Conservation (phyloP, 2,113 vertebrate genomes). For the Alaudala cheleensis region DNA sequence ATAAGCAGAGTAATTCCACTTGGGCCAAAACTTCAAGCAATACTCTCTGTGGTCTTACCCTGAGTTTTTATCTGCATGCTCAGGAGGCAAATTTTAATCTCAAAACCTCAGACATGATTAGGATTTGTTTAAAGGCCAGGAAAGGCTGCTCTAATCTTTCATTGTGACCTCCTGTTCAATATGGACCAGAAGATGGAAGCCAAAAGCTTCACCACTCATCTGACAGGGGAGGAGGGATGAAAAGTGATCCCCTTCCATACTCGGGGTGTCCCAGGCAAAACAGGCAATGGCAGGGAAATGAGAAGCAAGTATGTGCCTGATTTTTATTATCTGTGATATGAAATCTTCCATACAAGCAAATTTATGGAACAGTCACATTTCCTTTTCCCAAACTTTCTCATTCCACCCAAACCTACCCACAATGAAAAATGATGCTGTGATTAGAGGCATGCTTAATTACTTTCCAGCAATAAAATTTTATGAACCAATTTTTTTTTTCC, state of each 20-base stretch:
- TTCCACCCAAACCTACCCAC: neutral
- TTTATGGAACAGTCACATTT: neutral
- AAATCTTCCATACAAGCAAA: neutral
- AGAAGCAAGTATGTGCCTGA: neutral
- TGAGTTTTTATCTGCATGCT: neutral
- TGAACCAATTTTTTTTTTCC: slow-evolving; percentile 39
- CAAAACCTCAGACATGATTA: neutral
- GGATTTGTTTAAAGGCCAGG: neutral
- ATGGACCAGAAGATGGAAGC: neutral
- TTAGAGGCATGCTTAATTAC: slow-evolving; percentile 54
- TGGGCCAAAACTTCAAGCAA: neutral
- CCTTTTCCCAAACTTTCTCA: neutral
- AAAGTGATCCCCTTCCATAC: neutral
- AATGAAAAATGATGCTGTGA: slow-evolving; percentile 37
- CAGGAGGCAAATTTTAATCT: neutral
- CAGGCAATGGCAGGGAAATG: neutral
- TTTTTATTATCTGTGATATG: neutral
- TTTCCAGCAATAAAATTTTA: slow-evolving; percentile 22
- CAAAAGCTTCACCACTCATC: neutral
- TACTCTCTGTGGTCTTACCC: neutral
- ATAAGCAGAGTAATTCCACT: neutral
- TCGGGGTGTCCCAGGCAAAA: neutral
- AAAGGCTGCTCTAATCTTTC: neutral
- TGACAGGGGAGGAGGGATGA: rapidly evolving
- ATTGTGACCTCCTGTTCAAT: neutral